phyloP scores from a whole-genome alignment of 2,888 invertebrate genomes.

The Cacoxenus indagator region DNA sequence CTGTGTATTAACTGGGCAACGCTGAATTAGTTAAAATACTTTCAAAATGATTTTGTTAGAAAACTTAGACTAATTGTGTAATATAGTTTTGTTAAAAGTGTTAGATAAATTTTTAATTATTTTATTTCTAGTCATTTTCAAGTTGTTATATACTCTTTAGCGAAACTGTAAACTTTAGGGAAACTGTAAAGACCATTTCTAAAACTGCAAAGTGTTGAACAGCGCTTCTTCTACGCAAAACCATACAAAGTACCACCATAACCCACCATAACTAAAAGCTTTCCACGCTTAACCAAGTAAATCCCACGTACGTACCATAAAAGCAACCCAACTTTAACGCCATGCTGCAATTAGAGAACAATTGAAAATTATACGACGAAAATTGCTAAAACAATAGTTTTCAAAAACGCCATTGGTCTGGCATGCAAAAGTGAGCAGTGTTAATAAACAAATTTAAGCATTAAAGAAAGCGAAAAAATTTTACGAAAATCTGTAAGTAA shows the following conservation, averaged over 20 bases:
- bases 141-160: background rate
- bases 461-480: background rate
- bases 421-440: background rate
- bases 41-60: too few relatives aligned
- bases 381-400: background rate
- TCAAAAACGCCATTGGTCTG: background rate
- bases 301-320: background rate
- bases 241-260: background rate
- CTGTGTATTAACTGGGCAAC: too few relatives aligned
- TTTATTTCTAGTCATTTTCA: background rate
- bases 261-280: conserved; percentile 7
- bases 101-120: too few relatives aligned
- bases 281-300: background rate
- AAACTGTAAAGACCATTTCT: background rate
- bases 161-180: background rate
- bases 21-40: too few relatives aligned
- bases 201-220: background rate
- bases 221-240: conserved; percentile 7
- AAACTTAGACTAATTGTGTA: too few relatives aligned
- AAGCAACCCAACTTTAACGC: background rate
- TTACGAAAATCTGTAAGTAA: too few relatives aligned
- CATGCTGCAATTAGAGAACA: background rate
- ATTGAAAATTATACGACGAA: background rate
- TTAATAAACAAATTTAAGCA: background rate
- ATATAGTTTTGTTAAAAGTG: too few relatives aligned